Conservation (phyloP, 2,888 invertebrate genomes). For the Sphaerophoria rueppellii region DNA sequence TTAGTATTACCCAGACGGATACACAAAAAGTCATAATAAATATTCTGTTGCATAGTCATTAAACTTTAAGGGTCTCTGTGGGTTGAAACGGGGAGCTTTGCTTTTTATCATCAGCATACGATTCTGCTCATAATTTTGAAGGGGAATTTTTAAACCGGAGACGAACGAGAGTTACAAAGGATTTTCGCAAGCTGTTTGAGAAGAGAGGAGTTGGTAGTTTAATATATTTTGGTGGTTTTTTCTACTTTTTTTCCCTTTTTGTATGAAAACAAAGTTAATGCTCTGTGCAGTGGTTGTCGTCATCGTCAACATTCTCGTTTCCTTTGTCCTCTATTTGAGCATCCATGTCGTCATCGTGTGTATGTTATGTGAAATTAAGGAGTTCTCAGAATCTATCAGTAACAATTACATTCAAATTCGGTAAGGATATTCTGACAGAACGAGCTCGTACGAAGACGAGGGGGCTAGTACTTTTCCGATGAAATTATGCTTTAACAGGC, state of each 20-base stretch:
- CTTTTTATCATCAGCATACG: slow-evolving; percentile 60
- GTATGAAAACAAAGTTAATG: slow-evolving; percentile 9
- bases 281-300: slow-evolving; percentile 16
- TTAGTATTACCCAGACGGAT: slow-evolving; percentile 47
- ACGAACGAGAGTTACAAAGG: slow-evolving; percentile 52
- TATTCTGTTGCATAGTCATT: slow-evolving; percentile 66
- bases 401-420: slow-evolving; percentile 61
- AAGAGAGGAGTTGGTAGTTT: neutral
- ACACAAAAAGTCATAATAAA: slow-evolving; percentile 42
- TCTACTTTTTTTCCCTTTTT: slow-evolving; percentile 13
- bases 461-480: neutral
- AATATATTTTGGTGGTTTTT: neutral
- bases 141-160: slow-evolving; percentile 6
- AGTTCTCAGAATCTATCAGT: slow-evolving; percentile 49
- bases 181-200: slow-evolving; percentile 21
- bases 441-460: neutral
- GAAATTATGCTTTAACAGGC: slow-evolving; percentile 1
- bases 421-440: neutral
- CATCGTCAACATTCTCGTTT: neutral
- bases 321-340: too few species aligned
- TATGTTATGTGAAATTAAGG: slow-evolving; percentile 4
- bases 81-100: slow-evolving; percentile 27
- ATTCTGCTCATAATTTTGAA: slow-evolving; percentile 54
- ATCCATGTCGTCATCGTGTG: neutral
- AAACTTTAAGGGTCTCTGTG: slow-evolving; percentile 13